A percentile compares a stretch with the other conserved stretches of the same genome.
Conservation (phyloP, 2,113 vertebrate genomes). For the Azemiops feae region DNA sequence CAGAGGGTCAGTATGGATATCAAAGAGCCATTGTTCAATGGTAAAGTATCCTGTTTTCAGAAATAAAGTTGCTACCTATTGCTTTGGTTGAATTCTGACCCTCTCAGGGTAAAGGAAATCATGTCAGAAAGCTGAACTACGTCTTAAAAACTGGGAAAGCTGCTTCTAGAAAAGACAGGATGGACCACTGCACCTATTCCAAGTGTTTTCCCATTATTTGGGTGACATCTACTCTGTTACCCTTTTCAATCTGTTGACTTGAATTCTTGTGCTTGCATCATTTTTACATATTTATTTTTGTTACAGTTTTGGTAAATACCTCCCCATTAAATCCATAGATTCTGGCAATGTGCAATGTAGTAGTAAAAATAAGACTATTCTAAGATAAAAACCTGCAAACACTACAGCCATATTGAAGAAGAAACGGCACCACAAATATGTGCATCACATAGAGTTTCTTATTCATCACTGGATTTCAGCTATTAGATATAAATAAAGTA, state of each 20-base stretch:
- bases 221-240: neutral
- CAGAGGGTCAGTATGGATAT: no score
- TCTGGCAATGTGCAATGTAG: neutral
- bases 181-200: neutral
- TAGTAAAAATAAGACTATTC: neutral
- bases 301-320: neutral
- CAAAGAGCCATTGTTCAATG: no score
- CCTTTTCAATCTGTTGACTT: neutral
- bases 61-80: neutral
- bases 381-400: neutral
- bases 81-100: neutral
- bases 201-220: neutral
- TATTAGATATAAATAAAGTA: neutral
- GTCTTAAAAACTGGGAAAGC: neutral
- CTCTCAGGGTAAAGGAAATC: neutral
- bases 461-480: neutral
- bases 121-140: neutral
- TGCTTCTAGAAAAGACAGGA: neutral
- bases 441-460: neutral
- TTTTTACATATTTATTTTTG: neutral
- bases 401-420: neutral
- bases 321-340: neutral
- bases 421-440: neutral
- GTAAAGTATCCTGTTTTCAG: neutral
- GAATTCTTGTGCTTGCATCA: neutral